phyloP scores from a whole-genome alignment of 2,888 invertebrate species.

The Mesochorus sp. region DNA sequence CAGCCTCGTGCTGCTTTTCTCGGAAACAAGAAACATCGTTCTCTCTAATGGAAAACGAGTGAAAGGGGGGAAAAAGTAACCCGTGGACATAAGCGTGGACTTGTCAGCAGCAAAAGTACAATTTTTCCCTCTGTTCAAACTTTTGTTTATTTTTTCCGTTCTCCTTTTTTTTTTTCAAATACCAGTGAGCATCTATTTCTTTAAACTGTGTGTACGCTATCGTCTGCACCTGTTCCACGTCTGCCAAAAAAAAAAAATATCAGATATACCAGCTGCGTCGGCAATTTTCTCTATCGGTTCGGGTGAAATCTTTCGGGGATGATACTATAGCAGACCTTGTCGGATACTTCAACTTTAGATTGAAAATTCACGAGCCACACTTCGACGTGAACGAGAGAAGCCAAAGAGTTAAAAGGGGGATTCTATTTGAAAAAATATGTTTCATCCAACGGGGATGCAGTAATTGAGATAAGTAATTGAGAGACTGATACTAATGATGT shows the following conservation, averaged over 20 bases:
- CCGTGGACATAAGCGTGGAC: not conserved
- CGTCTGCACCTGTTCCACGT: conserved; percentile 32
- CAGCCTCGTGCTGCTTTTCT: not conserved
- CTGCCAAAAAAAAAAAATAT: conserved; percentile 54
- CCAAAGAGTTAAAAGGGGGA: not conserved
- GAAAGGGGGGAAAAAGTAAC: conserved; percentile 50
- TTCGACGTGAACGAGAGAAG: not conserved
- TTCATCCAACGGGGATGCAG: not conserved
- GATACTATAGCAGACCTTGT: conserved; percentile 5
- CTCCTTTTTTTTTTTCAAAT: not conserved
- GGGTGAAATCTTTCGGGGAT: not conserved
- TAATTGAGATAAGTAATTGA: too few relatives aligned
- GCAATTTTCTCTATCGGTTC: not conserved
- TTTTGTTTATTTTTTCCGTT: too few relatives aligned
- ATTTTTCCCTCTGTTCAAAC: conserved; percentile 30
- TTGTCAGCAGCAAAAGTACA: conserved; percentile 37
- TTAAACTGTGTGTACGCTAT: conserved; percentile 20
- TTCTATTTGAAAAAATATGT: not conserved
- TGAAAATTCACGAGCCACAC: conserved; percentile 21
- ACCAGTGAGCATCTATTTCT: not conserved
- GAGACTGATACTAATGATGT: too few relatives aligned
- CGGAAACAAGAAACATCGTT: conserved; percentile 2
- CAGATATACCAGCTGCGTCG: conserved; percentile 29
- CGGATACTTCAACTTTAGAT: conserved; percentile 26
- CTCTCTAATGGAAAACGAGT: conserved; percentile 71